phyloP scores from a whole-genome alignment of 2,888 invertebrate species.

The Choreutis nemorana region DNA sequence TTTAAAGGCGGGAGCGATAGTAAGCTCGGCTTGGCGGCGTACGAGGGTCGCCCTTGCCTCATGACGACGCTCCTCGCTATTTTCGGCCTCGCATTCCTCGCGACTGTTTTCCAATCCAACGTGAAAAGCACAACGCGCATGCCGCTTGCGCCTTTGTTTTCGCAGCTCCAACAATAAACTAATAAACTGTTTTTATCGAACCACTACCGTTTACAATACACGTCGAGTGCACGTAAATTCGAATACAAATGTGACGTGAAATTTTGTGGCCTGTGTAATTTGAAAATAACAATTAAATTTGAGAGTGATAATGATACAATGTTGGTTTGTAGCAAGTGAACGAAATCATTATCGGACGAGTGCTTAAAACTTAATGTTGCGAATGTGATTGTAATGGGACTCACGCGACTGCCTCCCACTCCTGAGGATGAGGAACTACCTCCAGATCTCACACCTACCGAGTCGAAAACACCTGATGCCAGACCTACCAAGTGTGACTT shows the following conservation, averaged over 20 bases:
- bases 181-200: constrained; percentile 18
- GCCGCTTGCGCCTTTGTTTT: constrained; percentile 55
- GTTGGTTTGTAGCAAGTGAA: constrained; percentile 24
- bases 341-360: constrained; percentile 34
- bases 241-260: too few species aligned
- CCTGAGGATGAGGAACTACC: constrained; percentile 48
- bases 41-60: constrained; percentile 58
- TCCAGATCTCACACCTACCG: constrained; percentile 22
- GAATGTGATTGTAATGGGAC: constrained; percentile 32
- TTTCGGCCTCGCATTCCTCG: constrained; percentile 62
- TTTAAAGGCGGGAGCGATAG: constrained; percentile 14
- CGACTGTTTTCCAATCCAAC: constrained; percentile 64
- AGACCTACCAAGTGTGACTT: constrained; percentile 24
- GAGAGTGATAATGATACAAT: constrained; percentile 29
- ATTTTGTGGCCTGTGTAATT: too few species aligned
- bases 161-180: constrained; percentile 25
- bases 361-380: constrained; percentile 26
- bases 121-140: constrained; percentile 57
- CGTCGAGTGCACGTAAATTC: not conserved
- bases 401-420: constrained; percentile 46
- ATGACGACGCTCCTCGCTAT: constrained; percentile 57
- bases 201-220: not conserved
- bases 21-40: constrained; percentile 22
- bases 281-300: too few species aligned
- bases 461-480: constrained; percentile 29